Evolutionary conservation across 2,113 vertebrate species (phyloP), one percentile per base, ranked within the genome.

Genomic region (Paralichthys olivaceus): DNA sequence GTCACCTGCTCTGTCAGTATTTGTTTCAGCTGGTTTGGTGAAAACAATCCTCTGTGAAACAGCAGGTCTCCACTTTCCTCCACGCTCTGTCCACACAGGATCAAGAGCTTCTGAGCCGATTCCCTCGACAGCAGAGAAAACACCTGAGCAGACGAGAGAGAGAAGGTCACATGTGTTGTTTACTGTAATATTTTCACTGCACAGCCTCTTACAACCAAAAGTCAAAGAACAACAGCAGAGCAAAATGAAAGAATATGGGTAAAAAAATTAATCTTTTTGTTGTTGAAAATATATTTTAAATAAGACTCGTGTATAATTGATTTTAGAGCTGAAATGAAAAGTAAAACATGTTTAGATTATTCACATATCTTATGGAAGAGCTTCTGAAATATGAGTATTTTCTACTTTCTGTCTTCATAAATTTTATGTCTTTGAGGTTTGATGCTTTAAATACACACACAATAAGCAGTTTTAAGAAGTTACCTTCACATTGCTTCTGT

Each of bases 51-150:
- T 0, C 83, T 95, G 90, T 97, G 95, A 32, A 99, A 94, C 74
- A 98, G 90, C 78, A 99, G 91, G 54, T 97, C 97, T 47, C 98
- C 97, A 0, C 95, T 96, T 26, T 93, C 94, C 88, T 98, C 97
- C 59, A 95, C 91, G 57, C 95, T 97, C 77, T 96, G 95, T 9
- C 98, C 98, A 0, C 96, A 94, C 0, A 98, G 94, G 84, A 99
- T 94, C 86, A 99, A 84, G 87, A 99, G 92, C 90, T 99, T 99
- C 86, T 98, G 94, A 54, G 92, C 92, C 0, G 97, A 96, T 0
- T 93, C 90, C 1, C 95, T 95, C 1, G 95, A 94, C 75, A 99
- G 91, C 40, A 99, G 94, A 58, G 93, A 94, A 12, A 94, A 92
- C 66, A 98, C 95, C 98, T 99, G 80, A 26, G 15, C 26, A 20